Evolutionary conservation across 2,113 vertebrate genomes (phyloP).

Genomic region (Cinclus mexicanus): DNA sequence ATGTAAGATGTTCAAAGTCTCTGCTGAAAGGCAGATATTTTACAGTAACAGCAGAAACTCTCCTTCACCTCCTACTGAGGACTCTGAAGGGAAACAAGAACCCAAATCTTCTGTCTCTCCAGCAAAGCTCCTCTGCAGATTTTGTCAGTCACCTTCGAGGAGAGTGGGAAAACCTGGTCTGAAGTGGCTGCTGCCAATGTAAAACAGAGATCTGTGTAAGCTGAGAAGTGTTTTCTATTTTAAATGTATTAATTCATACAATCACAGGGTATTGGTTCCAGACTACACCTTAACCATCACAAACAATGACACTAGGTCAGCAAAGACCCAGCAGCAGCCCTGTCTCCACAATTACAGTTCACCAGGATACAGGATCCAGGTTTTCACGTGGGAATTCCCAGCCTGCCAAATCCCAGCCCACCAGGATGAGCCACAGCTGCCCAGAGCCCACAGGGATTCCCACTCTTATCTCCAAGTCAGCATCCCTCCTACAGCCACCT

Average conservation of each 20-base stretch:
- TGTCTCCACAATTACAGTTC: not conserved
- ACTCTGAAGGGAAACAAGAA: not conserved
- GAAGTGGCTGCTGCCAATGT: not conserved
- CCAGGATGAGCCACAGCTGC: not conserved
- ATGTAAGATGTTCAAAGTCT: not conserved
- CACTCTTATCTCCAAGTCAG: not conserved
- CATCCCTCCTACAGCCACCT: not conserved
- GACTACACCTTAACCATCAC: not conserved
- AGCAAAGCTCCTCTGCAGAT: not conserved
- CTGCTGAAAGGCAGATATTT: not conserved
- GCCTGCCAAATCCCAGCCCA: not conserved
- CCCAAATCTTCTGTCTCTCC: not conserved
- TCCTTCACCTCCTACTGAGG: not conserved
- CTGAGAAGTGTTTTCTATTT: not conserved
- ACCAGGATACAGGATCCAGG: fast-evolving
- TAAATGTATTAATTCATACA: not conserved
- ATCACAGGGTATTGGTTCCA: not conserved
- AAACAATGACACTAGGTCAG: fast-evolving
- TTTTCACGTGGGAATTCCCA: not conserved
- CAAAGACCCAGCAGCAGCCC: not conserved
- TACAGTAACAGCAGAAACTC: not conserved
- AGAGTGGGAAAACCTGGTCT: not conserved
- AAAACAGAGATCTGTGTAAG: not conserved
- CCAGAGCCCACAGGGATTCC: not conserved
- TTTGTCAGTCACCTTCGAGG: not conserved